These are phyloP conservation scores for Drosophila arawakana DNA, from an alignment of 1,140 invertebrate genomes.

Conservation along the genomic window DNA sequence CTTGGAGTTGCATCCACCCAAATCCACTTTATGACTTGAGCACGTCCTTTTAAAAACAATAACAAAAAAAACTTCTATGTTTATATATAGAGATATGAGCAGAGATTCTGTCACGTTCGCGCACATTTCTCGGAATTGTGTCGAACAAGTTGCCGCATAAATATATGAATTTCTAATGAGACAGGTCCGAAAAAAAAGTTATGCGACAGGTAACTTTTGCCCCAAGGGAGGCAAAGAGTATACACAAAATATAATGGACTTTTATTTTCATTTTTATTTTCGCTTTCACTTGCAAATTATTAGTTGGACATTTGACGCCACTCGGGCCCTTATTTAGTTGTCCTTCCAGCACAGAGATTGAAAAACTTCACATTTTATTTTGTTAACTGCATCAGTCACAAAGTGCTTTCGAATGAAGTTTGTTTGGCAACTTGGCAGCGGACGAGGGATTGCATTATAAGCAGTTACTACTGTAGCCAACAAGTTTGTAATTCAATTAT, in stretches of 20 bases:
- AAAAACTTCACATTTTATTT: slow-evolving; percentile 70
- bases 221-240: not conserved
- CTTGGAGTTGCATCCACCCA: slow-evolving; percentile 29
- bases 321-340: slow-evolving; percentile 53
- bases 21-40: slow-evolving; percentile 28
- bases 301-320: slow-evolving; percentile 70
- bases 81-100: too few relatives aligned
- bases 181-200: slow-evolving; percentile 10
- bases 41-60: slow-evolving; percentile 18
- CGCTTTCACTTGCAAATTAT: slow-evolving; percentile 67
- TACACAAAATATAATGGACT: slow-evolving; percentile 12
- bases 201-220: not conserved
- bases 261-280: slow-evolving; percentile 24
- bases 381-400: slow-evolving; percentile 43
- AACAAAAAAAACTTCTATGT: slow-evolving; percentile 1
- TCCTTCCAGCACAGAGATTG: slow-evolving; percentile 48
- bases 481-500: slow-evolving; percentile 25
- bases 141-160: slow-evolving; percentile 61
- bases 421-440: slow-evolving; percentile 15
- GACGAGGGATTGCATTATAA: not conserved
- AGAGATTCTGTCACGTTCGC: slow-evolving; percentile 48
- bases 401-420: slow-evolving; percentile 21
- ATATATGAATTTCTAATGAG: slow-evolving; percentile 73
- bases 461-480: slow-evolving; percentile 15
- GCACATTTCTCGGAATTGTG: slow-evolving; percentile 42